Conservation (phyloP, 2,888 invertebrate genomes). For the Brenthis daphne region DNA sequence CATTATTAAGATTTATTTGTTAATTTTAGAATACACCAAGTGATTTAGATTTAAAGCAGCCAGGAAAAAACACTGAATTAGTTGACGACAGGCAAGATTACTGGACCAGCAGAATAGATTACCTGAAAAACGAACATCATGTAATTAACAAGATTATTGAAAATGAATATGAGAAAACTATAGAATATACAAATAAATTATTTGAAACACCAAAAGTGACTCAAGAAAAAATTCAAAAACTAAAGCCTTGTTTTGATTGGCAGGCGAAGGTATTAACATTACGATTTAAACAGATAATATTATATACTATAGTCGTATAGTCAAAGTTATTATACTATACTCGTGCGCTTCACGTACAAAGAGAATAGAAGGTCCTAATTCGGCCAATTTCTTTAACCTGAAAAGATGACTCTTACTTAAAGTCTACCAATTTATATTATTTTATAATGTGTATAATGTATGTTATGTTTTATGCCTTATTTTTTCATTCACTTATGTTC, state of each 20-base stretch:
- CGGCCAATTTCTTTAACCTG: too few relatives aligned
- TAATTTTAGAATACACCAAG: constrained; percentile 12
- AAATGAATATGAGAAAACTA: constrained; percentile 66
- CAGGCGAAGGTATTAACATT: constrained; percentile 54
- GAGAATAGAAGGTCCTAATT: too few relatives aligned
- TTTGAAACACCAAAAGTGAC: constrained; percentile 54
- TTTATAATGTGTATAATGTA: too few relatives aligned
- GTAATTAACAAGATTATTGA: constrained; percentile 70
- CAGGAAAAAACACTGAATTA: constrained; percentile 44
- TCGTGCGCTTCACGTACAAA: too few relatives aligned
- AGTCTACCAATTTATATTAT: too few relatives aligned
- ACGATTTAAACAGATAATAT: not conserved
- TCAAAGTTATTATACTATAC: too few relatives aligned
- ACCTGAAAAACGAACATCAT: constrained; percentile 68
- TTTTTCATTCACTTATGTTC: too few relatives aligned
- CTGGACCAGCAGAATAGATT: constrained; percentile 67
- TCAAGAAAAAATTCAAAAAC: constrained; percentile 59
- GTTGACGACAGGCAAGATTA: constrained; percentile 60
- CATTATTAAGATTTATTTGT: not conserved
- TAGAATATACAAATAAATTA: constrained; percentile 56
- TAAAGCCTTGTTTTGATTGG: constrained; percentile 69
- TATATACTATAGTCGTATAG: too few relatives aligned
- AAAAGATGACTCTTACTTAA: too few relatives aligned
- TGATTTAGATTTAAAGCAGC: constrained; percentile 49
- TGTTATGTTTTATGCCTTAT: too few relatives aligned